Conservation (phyloP, 2,797 vertebrate genomes). For the Phalanger gymnotis region DNA sequence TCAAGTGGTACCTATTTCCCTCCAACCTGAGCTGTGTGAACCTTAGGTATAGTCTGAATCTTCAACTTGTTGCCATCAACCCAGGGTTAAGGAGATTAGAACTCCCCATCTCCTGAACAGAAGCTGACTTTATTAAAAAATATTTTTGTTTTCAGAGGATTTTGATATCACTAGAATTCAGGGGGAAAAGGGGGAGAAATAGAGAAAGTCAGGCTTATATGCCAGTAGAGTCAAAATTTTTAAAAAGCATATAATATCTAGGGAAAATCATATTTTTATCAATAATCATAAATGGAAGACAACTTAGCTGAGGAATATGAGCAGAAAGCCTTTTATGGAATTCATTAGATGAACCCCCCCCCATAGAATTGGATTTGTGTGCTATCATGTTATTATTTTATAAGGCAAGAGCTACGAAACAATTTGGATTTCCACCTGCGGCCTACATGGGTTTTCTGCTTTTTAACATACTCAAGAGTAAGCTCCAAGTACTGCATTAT, state of each 20-base stretch:
- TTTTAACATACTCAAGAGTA: constrained; percentile 20
- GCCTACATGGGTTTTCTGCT: neutral
- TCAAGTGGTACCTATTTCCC: neutral
- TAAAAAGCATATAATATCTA: constrained; percentile 11
- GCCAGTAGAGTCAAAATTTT: neutral
- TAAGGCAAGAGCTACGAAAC: neutral
- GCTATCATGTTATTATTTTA: neutral
- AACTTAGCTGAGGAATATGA: neutral
- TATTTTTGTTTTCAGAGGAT: neutral
- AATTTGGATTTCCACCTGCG: neutral
- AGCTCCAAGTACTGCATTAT: neutral
- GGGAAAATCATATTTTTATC: neutral
- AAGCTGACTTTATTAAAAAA: neutral
- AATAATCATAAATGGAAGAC: neutral
- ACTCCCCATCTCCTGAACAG: neutral
- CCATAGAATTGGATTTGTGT: neutral
- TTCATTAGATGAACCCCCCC: neutral
- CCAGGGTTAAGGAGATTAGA: neutral
- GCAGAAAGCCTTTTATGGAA: neutral
- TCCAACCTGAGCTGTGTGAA: neutral
- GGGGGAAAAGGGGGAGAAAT: neutral
- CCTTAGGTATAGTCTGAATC: neutral
- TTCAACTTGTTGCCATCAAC: neutral
- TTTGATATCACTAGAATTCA: neutral
- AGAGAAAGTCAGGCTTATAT: neutral